A percentile compares a stretch with the other conserved stretches of the same genome.
Conservation (phyloP, 2,113 vertebrate genomes). For the Sisor rabdophorus region DNA sequence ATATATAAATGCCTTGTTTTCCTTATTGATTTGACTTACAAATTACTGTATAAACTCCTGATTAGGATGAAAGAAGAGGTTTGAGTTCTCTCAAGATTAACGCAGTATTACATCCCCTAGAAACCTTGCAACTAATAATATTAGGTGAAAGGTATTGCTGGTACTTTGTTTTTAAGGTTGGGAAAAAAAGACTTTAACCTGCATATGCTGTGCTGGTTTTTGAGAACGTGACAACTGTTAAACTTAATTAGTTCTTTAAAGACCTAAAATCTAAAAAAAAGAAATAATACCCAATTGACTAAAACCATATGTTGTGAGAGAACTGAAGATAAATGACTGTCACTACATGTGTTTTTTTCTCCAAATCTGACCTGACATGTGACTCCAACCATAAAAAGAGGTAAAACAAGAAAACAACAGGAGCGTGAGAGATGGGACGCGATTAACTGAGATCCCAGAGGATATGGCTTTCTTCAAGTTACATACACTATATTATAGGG, state of each 20-base stretch:
- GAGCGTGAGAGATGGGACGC: constrained; percentile 54
- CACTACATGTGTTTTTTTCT: neutral
- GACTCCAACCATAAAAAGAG: constrained; percentile 38
- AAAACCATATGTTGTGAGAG: neutral
- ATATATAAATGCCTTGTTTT: constrained; percentile 32
- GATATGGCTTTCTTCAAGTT: constrained; percentile 62
- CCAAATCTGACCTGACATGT: constrained; percentile 10
- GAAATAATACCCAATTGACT: neutral
- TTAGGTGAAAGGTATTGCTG: constrained; percentile 4
- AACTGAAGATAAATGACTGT: constrained; percentile 14
- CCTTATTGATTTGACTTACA: neutral
- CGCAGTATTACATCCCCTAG: neutral
- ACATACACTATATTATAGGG: constrained; percentile 55
- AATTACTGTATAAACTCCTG: neutral
- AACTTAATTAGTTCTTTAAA: constrained; percentile 10
- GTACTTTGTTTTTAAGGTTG: neutral
- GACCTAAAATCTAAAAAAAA: neutral
- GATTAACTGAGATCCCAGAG: constrained; percentile 60
- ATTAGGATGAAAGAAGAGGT: neutral
- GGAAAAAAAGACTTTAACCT: neutral
- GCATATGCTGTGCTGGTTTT: neutral
- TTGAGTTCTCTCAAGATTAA: neutral
- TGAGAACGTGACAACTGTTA: neutral
- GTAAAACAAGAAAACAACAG: constrained; percentile 39
- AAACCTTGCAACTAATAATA: neutral